Evolutionary conservation across 2,797 vertebrate species (phyloP).

Genomic region (Chelonia mydas): DNA sequence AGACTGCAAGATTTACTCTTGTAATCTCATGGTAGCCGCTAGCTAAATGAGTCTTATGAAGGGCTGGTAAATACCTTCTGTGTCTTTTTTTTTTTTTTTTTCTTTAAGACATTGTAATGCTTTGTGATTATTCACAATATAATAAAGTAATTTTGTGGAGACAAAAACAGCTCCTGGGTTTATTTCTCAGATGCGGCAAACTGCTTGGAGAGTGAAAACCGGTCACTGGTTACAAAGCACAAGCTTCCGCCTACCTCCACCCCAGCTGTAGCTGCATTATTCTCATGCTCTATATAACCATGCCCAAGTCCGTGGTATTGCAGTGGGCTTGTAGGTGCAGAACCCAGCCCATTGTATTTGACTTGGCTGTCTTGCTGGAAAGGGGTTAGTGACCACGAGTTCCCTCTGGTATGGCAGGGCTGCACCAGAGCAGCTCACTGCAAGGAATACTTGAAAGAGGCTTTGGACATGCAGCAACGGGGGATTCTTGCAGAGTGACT

Average conservation of each 20-base stretch:
- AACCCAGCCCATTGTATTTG: not conserved
- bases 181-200: not conserved
- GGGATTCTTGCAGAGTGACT: not conserved
- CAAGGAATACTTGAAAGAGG: not conserved
- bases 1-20: slow-evolving; percentile 54
- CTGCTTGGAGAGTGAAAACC: not conserved
- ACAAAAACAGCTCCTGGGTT: slow-evolving; percentile 17
- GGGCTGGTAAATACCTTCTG: not conserved
- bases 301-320: rapidly evolving
- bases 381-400: not conserved
- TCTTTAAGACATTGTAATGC: slow-evolving; percentile 50
- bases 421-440: not conserved
- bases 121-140: slow-evolving; percentile 54
- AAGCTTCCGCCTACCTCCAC: not conserved
- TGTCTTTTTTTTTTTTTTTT: not conserved
- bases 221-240: rapidly evolving
- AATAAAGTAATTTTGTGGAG: slow-evolving; percentile 70
- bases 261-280: not conserved
- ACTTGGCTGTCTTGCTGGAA: not conserved
- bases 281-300: not conserved
- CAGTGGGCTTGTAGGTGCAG: not conserved
- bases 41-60: slow-evolving; percentile 28
- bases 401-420: not conserved
- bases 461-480: not conserved
- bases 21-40: slow-evolving; percentile 25